Percentiles rank a stretch among this genome's conserved stretches.
phyloP scores from a whole-genome alignment of 2,113 vertebrate genomes.

The Vulpes lagopus region DNA sequence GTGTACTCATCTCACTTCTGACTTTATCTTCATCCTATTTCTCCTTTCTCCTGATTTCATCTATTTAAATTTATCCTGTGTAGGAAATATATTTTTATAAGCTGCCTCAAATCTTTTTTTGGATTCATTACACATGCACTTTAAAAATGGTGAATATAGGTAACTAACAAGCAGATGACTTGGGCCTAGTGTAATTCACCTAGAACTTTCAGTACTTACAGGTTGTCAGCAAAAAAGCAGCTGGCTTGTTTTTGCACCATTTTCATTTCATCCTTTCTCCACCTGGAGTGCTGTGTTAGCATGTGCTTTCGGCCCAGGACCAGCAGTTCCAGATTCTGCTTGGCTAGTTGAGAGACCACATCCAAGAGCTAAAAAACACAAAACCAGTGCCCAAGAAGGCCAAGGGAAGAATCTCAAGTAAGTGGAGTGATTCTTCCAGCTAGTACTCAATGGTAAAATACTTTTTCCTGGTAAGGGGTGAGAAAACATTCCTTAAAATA shows the following conservation, averaged over 20 bases:
- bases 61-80: background rate
- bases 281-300: slow-evolving; percentile 86
- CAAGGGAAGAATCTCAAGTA: slow-evolving; percentile 11
- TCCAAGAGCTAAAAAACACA: slow-evolving; percentile 90
- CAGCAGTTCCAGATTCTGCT: slow-evolving; percentile 89
- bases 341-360: slow-evolving; percentile 90
- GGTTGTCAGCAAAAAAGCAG: slow-evolving; percentile 97
- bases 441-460: background rate
- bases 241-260: slow-evolving; percentile 91
- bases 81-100: slow-evolving; percentile 41
- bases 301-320: slow-evolving; percentile 98
- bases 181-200: background rate
- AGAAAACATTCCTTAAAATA: slow-evolving; percentile 48
- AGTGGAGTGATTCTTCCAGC: background rate
- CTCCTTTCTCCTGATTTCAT: background rate
- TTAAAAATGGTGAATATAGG: background rate
- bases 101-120: background rate
- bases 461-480: background rate
- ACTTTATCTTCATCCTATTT: background rate
- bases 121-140: background rate
- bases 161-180: background rate
- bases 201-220: slow-evolving; percentile 89
- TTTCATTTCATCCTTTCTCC: slow-evolving; percentile 90
- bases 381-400: slow-evolving; percentile 63
- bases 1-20: background rate